Evolutionary conservation across 1,140 invertebrate genomes (phyloP).

Genomic region (Capitella teleta): DNA sequence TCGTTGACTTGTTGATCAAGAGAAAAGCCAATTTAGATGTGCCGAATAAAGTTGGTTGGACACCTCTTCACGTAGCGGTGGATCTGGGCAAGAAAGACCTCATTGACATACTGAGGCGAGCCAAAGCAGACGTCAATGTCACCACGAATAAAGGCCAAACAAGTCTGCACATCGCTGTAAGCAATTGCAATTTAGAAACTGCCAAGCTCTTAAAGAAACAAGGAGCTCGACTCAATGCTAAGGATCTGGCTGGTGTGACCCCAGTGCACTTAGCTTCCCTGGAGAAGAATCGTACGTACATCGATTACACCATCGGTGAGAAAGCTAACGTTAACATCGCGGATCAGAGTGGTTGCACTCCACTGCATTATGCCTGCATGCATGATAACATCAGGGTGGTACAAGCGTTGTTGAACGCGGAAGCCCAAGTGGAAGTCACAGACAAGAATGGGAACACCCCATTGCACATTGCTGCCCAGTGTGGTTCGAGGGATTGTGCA

Average conservation of each 20-base stretch:
- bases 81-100: neutral
- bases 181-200: neutral
- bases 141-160: constrained; percentile 20
- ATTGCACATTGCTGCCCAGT: constrained; percentile 16
- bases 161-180: constrained; percentile 16
- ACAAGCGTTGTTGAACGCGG: neutral
- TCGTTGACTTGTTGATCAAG: constrained; percentile 1
- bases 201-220: neutral
- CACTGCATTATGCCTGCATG: neutral
- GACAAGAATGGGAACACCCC: constrained; percentile 21
- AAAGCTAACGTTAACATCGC: neutral
- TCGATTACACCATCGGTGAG: constrained; percentile 13
- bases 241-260: neutral
- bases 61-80: constrained; percentile 2
- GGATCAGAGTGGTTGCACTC: neutral
- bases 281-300: constrained; percentile 14
- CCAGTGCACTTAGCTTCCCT: constrained; percentile 8
- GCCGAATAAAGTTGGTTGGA: constrained; percentile 2
- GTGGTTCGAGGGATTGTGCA: constrained; percentile 12
- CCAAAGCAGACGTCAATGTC: constrained; percentile 18
- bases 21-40: neutral
- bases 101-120: constrained; percentile 14
- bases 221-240: neutral
- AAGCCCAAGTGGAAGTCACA: constrained; percentile 1
- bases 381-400: neutral